Conservation (phyloP, 1,140 invertebrate genomes). For the Diabrotica undecimpunctata region DNA sequence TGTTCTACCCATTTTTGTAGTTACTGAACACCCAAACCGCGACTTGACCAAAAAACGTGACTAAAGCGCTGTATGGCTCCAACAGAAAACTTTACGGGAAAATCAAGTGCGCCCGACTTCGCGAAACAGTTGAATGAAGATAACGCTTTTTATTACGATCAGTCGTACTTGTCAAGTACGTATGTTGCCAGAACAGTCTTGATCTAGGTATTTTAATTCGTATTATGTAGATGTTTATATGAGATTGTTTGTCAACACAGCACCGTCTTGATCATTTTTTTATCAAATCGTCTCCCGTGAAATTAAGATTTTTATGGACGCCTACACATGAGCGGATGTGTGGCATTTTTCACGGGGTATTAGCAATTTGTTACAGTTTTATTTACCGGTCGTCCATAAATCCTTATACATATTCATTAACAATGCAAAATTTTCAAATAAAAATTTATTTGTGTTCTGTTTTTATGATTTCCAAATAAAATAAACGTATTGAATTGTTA, state of each 20-base stretch:
- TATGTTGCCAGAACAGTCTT: not conserved
- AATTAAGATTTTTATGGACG: not conserved
- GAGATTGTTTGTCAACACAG: not conserved
- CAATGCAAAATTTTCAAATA: no score
- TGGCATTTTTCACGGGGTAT: not conserved
- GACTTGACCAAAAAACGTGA: no score
- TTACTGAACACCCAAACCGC: no score
- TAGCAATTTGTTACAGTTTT: not conserved
- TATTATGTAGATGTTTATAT: not conserved
- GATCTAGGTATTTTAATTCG: not conserved
- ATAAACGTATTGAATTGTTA: no score
- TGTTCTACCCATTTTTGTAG: no score
- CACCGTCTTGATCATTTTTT: not conserved
- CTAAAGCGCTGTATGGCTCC: no score
- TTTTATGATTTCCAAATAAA: no score
- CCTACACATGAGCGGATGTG: not conserved
- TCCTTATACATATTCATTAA: no score
- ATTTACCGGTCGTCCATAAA: no score
- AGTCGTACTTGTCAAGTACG: not conserved
- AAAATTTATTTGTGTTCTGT: no score
- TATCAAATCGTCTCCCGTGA: not conserved
- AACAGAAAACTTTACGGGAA: no score
- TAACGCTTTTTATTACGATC: not conserved
- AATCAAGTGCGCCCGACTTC: not conserved
- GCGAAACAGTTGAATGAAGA: not conserved